Conservation (phyloP, 1,140 invertebrate species). For the Drepana arcuata region DNA sequence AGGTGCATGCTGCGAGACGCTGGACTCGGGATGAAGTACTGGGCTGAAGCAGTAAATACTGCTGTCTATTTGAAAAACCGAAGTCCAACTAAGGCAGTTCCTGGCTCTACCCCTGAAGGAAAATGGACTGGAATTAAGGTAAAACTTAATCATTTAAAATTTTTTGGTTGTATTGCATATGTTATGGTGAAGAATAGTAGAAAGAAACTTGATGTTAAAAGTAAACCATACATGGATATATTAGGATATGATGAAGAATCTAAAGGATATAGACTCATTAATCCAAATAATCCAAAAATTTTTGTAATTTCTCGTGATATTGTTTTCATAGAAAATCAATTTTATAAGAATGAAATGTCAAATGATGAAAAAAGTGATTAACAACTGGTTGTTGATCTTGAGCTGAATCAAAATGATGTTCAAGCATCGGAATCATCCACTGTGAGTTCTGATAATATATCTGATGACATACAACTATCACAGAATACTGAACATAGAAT, state of each 20-base stretch:
- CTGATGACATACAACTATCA: no score
- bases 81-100: conserved; percentile 7
- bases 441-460: no score
- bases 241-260: conserved; percentile 12
- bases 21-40: conserved; percentile 5
- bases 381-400: no score
- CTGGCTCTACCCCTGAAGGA: conserved; percentile 21
- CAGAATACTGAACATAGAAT: no score
- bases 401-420: no score
- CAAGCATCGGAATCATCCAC: no score
- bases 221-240: conserved; percentile 15
- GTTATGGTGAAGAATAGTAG: conserved; percentile 23
- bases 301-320: background rate
- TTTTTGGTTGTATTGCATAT: conserved; percentile 45
- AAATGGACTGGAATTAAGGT: conserved; percentile 20
- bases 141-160: conserved; percentile 33
- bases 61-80: conserved; percentile 9
- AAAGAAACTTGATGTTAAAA: conserved; percentile 33
- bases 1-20: conserved; percentile 17
- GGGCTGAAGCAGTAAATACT: conserved; percentile 10
- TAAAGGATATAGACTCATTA: conserved; percentile 11
- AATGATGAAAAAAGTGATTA: background rate
- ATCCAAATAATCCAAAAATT: background rate
- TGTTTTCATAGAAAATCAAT: background rate
- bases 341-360: background rate